Evolutionary conservation across 1,140 invertebrate genomes (phyloP).

Genomic region (Cydia strobilella): DNA sequence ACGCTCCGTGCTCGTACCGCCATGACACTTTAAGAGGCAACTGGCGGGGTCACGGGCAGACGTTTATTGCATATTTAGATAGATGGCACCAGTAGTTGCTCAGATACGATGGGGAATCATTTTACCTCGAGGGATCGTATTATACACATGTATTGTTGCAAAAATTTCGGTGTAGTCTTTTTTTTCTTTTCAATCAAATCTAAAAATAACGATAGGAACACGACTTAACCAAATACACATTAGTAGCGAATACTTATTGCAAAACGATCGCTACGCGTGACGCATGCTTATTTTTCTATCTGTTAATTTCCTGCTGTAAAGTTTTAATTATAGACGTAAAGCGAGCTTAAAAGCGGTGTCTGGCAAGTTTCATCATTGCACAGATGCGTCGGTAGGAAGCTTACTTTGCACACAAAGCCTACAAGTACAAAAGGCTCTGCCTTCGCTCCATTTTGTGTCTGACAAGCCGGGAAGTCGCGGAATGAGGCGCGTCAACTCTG

Average conservation of each 20-base stretch:
- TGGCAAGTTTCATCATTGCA: constrained; percentile 77
- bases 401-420: constrained; percentile 77
- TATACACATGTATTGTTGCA: no score
- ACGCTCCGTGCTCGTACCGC: no score
- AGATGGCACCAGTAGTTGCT: no score
- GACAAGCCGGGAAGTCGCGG: constrained; percentile 67
- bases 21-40: no score
- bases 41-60: no score
- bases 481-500: constrained; percentile 61
- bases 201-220: neutral
- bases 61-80: no score
- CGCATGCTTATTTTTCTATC: constrained; percentile 62
- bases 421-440: constrained; percentile 74
- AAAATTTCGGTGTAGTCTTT: neutral
- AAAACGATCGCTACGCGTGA: neutral
- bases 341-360: constrained; percentile 75
- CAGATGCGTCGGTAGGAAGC: constrained; percentile 75
- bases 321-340: constrained; percentile 76
- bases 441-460: constrained; percentile 72
- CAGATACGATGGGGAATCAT: no score
- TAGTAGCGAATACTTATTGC: constrained; percentile 28
- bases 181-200: neutral
- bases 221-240: constrained; percentile 20
- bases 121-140: no score
- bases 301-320: constrained; percentile 76